Evolutionary conservation across 2,888 invertebrate genomes (phyloP), one percentile per base, ranked within the genome.

Genomic region (Molorchus minor): DNA sequence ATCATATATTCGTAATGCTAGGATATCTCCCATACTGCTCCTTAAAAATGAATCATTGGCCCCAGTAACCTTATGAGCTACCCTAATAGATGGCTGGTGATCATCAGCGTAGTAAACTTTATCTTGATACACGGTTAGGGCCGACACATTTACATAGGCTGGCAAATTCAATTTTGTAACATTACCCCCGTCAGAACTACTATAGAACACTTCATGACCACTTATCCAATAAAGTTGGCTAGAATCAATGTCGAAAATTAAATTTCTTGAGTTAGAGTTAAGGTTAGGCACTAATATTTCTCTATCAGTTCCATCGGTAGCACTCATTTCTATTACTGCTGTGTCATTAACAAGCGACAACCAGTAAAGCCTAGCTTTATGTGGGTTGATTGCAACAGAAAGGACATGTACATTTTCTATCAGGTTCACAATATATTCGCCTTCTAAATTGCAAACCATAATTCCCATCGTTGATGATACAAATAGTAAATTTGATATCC

Each of bases 401-500:
- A 86, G 82, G 8, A 90, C 83, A 73, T 83, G 80, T 36, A 82
- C 79, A 62, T 81, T 77, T 69, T 79, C 68, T 61, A 79, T 53
- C 2, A 80, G 49, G 17, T 64, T 67, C 0, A 87, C 83, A 20
- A 88, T 84, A 75, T 84, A 90, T 78, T 91, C 89, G 1, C 93
- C 94, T 64, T 86, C 84, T 49, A 92, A 81, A 73, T 87, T 90
- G 64, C 88, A 86, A 0, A 87, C 93, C 53, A 86, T 82, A 65
- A 95, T 91, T 7, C 86, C 84, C 57, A 80, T 82, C 0, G 87
- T 86, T 0, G 88, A 87, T 2, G 78, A 73, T 76, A 93, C 87
- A 81, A 90, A 92, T 80, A 93, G 83, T 74, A 91, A 85, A 41
- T 87, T 83, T 12, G 92, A 90, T 58, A 91, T 85, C 91, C 92